phyloP scores from a whole-genome alignment of 2,888 invertebrate species.

The Caenorhabditis auriculariae region DNA sequence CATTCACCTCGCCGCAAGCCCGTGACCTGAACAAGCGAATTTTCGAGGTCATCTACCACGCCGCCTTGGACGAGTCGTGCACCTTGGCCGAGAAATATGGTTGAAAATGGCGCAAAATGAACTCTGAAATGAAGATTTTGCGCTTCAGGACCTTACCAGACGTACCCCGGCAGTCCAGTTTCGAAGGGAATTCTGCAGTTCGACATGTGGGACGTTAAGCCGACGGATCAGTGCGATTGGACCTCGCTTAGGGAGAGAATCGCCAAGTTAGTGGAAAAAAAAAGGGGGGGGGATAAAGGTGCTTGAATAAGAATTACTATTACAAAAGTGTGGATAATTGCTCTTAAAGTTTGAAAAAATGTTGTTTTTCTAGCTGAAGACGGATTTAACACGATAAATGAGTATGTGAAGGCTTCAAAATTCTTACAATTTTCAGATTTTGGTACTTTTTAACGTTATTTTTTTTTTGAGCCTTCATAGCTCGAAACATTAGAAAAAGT shows the following conservation, averaged over 20 bases:
- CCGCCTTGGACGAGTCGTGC: slow-evolving; percentile 92
- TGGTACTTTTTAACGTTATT: too few relatives aligned
- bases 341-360: too few relatives aligned
- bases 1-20: slow-evolving; percentile 87
- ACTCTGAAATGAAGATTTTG: neutral
- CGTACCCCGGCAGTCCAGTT: slow-evolving; percentile 86
- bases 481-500: too few relatives aligned
- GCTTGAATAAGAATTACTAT: too few relatives aligned
- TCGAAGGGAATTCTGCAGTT: slow-evolving; percentile 93
- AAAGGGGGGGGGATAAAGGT: too few relatives aligned
- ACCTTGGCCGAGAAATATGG: slow-evolving; percentile 84
- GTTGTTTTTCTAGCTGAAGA: too few relatives aligned
- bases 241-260: slow-evolving; percentile 79
- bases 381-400: too few relatives aligned
- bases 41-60: slow-evolving; percentile 96
- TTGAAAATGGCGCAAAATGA: neutral
- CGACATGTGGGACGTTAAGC: slow-evolving; percentile 90
- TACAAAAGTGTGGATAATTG: too few relatives aligned
- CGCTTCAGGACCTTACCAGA: slow-evolving; percentile 74
- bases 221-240: slow-evolving; percentile 79
- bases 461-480: too few relatives aligned
- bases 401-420: too few relatives aligned
- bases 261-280: slow-evolving; percentile 70
- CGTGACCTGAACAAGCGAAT: slow-evolving; percentile 86
- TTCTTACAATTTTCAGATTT: too few relatives aligned